phyloP scores from a whole-genome alignment of 2,113 vertebrate species.

The Romanogobio albipinnatus region DNA sequence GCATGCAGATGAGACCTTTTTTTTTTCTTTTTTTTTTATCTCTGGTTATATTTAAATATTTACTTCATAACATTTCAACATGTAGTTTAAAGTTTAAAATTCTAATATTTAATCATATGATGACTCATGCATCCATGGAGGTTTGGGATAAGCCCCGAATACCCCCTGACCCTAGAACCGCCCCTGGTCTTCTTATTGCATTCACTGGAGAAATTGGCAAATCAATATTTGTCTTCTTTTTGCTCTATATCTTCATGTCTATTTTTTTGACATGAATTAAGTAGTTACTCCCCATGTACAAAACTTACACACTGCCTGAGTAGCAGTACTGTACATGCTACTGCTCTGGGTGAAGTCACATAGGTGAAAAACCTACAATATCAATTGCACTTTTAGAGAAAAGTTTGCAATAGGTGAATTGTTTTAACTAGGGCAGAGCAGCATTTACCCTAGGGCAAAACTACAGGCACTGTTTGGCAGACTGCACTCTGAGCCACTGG shows the following conservation, averaged over 20 bases:
- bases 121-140: neutral
- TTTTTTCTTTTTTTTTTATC: neutral
- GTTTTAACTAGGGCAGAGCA: slow-evolving; percentile 40
- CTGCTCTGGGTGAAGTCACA: slow-evolving; percentile 33
- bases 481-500: slow-evolving; percentile 61
- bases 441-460: slow-evolving; percentile 35
- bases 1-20: neutral
- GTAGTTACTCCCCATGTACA: neutral
- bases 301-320: neutral
- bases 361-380: slow-evolving; percentile 23
- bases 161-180: neutral
- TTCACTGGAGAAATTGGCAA: slow-evolving; percentile 6
- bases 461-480: slow-evolving; percentile 51
- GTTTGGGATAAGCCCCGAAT: neutral
- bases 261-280: neutral
- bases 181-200: neutral
- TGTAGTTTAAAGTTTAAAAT: neutral
- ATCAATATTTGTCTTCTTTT: slow-evolving; percentile 15
- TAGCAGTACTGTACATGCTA: neutral
- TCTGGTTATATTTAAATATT: neutral
- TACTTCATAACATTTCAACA: neutral
- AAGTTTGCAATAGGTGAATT: slow-evolving; percentile 3
- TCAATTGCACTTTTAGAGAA: slow-evolving; percentile 44
- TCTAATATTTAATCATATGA: neutral
- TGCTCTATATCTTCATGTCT: neutral